These are phyloP conservation scores for Spea hammondii DNA, from an alignment of 2,797 vertebrate species.

Conservation along the genomic window DNA sequence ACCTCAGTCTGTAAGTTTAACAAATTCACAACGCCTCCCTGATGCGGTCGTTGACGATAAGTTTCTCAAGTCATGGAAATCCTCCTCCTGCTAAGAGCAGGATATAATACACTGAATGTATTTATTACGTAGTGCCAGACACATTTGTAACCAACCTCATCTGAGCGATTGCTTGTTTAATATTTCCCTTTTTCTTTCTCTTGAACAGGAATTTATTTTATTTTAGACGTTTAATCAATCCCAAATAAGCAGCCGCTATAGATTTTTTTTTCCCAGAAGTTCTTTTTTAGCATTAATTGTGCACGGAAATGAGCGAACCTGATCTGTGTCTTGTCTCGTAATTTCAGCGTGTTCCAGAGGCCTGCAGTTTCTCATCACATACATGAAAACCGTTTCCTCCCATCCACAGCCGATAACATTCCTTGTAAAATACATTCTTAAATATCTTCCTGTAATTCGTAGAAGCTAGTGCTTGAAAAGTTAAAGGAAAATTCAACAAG, in stretches of 20 bases:
- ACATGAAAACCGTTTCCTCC: slow-evolving; percentile 12
- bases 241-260: no score
- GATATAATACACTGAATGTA: no score
- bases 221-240: not conserved
- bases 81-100: no score
- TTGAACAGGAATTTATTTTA: not conserved
- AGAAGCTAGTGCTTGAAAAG: not conserved
- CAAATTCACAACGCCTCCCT: no score
- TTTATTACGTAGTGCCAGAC: not conserved
- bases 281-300: slow-evolving; percentile 14
- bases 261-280: not conserved
- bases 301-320: slow-evolving; percentile 27
- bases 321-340: slow-evolving; percentile 24
- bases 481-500: no score
- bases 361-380: slow-evolving; percentile 24
- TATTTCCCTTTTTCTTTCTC: not conserved
- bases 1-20: no score
- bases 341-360: slow-evolving; percentile 17
- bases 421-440: not conserved
- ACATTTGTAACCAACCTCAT: not conserved
- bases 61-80: no score
- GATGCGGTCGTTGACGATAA: no score
- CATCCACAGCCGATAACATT: not conserved
- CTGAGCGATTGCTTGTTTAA: no score
- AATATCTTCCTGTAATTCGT: not conserved